Evolutionary conservation across 2,888 invertebrate genomes (phyloP), one percentile per base, ranked within the genome.

Genomic region (Nemapogon koenigi): DNA sequence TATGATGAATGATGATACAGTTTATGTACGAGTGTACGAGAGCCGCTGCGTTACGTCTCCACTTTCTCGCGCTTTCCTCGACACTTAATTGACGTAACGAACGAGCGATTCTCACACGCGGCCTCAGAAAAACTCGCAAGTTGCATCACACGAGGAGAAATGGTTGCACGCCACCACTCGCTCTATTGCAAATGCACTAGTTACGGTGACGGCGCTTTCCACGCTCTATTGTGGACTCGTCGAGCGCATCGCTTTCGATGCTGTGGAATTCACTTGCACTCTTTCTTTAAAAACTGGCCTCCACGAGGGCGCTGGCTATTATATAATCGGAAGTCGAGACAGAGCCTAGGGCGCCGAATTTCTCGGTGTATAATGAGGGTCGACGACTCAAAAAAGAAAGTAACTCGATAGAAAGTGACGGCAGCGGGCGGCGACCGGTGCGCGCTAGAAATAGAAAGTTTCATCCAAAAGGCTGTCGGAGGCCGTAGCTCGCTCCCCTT

Each of bases 1-100:
- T 15, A 27, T 27, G 35, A 26, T 22, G 59, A 52, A 53, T 56
- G 53, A n/a, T n/a, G n/a, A n/a, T n/a, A 22, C 22, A 7, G 22
- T 22, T 7, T 22, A 22, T 7, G 10, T n/a, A n/a, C n/a, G n/a
- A n/a, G n/a, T n/a, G n/a, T n/a, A n/a, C n/a, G n/a, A n/a, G n/a
- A 51, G 53, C 44, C 51, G 45, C 53, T 47, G 51, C 56, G 62
- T 72, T 72, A 71, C 71, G 71, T 71, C 59, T 54, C 49, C 55
- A 75, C 73, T 76, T 75, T 78, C 76, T 68, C 71, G 71, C 66
- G 63, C 75, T 73, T 76, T 76, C 76, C 63, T 73, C 58, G n/a
- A 64, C 53, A 53, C 61, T 66, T 75, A 73, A 76, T 75, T 71
- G 73, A 76, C 75, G 76, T 76, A 78, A 47, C 70, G 59, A 69